phyloP scores from a whole-genome alignment of 2,888 invertebrate genomes.

The Cheilosia impressa region DNA sequence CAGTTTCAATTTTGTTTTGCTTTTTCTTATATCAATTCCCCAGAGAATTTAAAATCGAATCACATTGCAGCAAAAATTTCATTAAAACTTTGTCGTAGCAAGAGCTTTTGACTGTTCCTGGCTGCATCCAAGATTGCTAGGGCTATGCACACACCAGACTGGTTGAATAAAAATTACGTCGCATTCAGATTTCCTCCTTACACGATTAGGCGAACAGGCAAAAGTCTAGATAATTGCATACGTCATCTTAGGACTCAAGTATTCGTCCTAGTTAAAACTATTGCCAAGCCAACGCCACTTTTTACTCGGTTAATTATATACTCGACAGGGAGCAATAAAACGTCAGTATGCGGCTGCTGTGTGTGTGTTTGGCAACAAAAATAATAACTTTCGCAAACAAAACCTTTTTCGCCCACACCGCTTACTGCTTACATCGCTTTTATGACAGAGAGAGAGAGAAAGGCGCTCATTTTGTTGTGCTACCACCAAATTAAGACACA shows the following conservation, averaged over 20 bases:
- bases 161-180: slow-evolving; percentile 42
- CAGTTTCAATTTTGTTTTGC: slow-evolving; percentile 24
- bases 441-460: neutral
- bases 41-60: slow-evolving; percentile 72
- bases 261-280: slow-evolving; percentile 34
- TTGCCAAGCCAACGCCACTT: slow-evolving; percentile 22
- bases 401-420: slow-evolving; percentile 30
- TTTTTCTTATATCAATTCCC: slow-evolving; percentile 27
- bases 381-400: slow-evolving; percentile 69
- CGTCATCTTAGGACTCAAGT: slow-evolving; percentile 37
- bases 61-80: slow-evolving; percentile 74
- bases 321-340: slow-evolving; percentile 52
- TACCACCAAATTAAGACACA: slow-evolving; percentile 69
- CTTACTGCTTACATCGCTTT: too few species aligned
- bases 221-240: slow-evolving; percentile 49
- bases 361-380: slow-evolving; percentile 62
- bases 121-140: slow-evolving; percentile 42
- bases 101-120: slow-evolving; percentile 43
- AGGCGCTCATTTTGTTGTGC: slow-evolving; percentile 19
- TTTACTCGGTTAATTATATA: slow-evolving; percentile 53
- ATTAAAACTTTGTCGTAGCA: slow-evolving; percentile 69
- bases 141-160: neutral
- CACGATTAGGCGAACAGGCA: slow-evolving; percentile 49
- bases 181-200: slow-evolving; percentile 49
- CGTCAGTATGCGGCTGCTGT: slow-evolving; percentile 15